phyloP scores from a whole-genome alignment of 2,888 invertebrate genomes.

The Euphydryas editha region DNA sequence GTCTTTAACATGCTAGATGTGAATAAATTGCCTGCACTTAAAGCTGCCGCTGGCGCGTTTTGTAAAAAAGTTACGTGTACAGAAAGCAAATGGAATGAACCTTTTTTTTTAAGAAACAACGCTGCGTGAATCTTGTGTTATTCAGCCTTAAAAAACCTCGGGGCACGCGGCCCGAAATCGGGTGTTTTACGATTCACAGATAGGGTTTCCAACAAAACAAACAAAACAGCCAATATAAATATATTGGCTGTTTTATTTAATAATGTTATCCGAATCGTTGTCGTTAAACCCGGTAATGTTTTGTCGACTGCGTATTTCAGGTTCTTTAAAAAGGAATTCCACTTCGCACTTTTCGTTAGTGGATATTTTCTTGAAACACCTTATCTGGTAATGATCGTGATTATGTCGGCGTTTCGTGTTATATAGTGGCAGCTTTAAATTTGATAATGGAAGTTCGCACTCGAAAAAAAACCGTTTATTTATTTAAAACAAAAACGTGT shows the following conservation, averaged over 20 bases:
- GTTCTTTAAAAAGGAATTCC: conserved; percentile 32
- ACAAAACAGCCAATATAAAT: no score
- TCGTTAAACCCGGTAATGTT: conserved; percentile 66
- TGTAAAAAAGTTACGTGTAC: conserved; percentile 46
- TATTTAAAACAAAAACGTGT: conserved; percentile 11
- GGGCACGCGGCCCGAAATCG: conserved; percentile 50
- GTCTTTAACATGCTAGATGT: conserved; percentile 52
- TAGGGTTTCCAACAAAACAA: no score
- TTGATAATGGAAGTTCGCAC: conserved; percentile 27
- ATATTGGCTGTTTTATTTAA: conserved; percentile 68
- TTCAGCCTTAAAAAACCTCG: conserved; percentile 38
- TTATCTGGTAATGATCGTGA: conserved; percentile 33
- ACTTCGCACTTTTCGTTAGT: conserved; percentile 22
- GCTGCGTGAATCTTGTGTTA: conserved; percentile 49
- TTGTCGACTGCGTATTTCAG: conserved; percentile 59
- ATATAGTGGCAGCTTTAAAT: conserved; percentile 26
- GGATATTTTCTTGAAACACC: conserved; percentile 24
- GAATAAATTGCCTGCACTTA: conserved; percentile 52
- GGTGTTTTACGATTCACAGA: conserved; percentile 67
- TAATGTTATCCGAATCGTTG: conserved; percentile 68
- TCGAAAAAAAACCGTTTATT: not conserved
- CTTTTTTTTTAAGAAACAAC: conserved; percentile 46
- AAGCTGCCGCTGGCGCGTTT: conserved; percentile 41
- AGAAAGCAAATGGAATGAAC: conserved; percentile 38
- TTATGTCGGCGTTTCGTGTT: conserved; percentile 23